phyloP scores from a whole-genome alignment of 1,140 invertebrate species.

The Nasonia vitripennis region DNA sequence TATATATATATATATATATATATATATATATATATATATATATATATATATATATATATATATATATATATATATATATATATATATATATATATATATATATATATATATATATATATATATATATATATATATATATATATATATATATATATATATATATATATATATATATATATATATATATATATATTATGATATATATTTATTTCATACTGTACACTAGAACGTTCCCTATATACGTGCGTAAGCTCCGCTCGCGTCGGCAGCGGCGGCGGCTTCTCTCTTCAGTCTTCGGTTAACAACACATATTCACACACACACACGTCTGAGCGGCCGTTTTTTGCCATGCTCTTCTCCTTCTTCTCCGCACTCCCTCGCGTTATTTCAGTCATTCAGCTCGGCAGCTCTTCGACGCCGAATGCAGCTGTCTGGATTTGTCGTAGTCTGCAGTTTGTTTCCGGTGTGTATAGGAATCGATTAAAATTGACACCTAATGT shows the following conservation, averaged over 20 bases:
- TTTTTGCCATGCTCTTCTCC: neutral
- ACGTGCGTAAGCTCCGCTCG: constrained; percentile 4
- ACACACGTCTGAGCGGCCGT: neutral
- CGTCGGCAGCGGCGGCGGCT: neutral
- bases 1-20: neutral
- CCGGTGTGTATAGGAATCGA: neutral
- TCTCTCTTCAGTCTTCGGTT: constrained; percentile 44
- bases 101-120: neutral
- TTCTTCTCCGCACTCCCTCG: neutral
- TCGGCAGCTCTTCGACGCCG: neutral
- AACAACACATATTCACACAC: constrained; percentile 11
- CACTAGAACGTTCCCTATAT: constrained; percentile 31
- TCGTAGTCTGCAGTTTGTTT: neutral
- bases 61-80: neutral
- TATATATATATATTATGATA: neutral
- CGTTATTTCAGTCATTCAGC: neutral
- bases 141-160: constrained; percentile 28
- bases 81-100: neutral
- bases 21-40: neutral
- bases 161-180: neutral
- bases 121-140: neutral
- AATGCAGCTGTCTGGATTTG: neutral
- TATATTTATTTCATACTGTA: constrained; percentile 25
- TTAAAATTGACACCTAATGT: constrained; percentile 51
- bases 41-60: constrained; percentile 6